Conservation (phyloP, 2,113 vertebrate genomes). For the Uropsilus gracilis region DNA sequence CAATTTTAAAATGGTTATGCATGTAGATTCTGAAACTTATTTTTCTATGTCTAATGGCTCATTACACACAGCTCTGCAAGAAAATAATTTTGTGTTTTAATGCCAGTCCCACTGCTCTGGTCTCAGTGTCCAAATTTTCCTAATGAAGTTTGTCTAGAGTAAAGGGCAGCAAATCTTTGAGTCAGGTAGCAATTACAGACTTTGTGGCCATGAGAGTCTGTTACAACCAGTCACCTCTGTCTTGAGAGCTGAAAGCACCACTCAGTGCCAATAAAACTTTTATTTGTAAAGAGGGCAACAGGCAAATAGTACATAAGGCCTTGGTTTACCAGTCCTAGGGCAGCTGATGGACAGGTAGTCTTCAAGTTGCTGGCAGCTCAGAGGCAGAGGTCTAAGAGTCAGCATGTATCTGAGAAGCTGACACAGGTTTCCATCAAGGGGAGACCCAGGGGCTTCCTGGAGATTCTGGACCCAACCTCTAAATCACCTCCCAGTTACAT, state of each 20-base stretch:
- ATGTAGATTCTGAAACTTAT: neutral
- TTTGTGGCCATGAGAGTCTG: neutral
- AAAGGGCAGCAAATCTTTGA: neutral
- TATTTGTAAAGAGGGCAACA: neutral
- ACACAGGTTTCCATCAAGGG: neutral
- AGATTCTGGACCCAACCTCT: no score
- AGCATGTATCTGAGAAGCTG: neutral
- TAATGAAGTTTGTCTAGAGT: neutral
- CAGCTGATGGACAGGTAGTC: neutral
- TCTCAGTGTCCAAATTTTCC: slow-evolving; percentile 34
- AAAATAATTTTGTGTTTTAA: slow-evolving; percentile 44
- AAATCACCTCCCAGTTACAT: no score
- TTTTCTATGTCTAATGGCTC: slow-evolving; percentile 7
- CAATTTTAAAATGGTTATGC: neutral
- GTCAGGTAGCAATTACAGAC: neutral
- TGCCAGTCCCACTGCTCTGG: neutral
- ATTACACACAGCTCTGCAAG: neutral
- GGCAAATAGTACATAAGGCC: neutral
- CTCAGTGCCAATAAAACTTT: slow-evolving; percentile 48
- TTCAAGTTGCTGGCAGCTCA: neutral
- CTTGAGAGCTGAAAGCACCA: neutral
- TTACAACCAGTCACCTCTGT: neutral
- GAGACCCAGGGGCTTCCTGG: neutral
- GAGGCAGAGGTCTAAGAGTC: neutral
- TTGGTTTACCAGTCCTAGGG: neutral